These are phyloP conservation scores for Anthrax anthrax DNA, from an alignment of 2,888 invertebrate species.

Conservation along the genomic window DNA sequence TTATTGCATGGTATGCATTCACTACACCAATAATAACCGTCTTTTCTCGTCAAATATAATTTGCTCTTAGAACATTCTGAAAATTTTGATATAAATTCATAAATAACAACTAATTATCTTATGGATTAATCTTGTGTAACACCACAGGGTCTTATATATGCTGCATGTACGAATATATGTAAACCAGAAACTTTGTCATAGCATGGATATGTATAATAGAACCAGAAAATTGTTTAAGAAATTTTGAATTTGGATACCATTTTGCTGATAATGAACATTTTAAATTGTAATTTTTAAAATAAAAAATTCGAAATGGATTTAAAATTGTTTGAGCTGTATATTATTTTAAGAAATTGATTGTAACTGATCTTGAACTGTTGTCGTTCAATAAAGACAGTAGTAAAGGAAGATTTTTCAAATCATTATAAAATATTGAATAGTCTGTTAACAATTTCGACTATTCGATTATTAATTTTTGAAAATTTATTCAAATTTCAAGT, in stretches of 20 bases:
- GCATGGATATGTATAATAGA: slow-evolving; percentile 44
- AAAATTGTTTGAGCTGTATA: too few species aligned
- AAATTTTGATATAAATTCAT: slow-evolving; percentile 51
- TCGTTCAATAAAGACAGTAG: too few species aligned
- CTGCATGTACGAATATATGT: slow-evolving; percentile 63
- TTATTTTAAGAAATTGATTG: too few species aligned
- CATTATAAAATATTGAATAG: too few species aligned
- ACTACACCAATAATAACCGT: slow-evolving; percentile 60
- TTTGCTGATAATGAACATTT: too few species aligned
- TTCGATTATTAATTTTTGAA: too few species aligned
- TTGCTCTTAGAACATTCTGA: slow-evolving; percentile 52
- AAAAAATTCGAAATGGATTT: too few species aligned
- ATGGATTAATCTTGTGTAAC: slow-evolving; percentile 58
- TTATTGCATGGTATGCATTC: slow-evolving; percentile 60
- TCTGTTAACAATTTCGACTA: too few species aligned
- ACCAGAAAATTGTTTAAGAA: slow-evolving; percentile 38
- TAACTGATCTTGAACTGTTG: too few species aligned
- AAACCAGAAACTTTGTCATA: slow-evolving; percentile 73
- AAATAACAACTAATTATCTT: slow-evolving; percentile 66
- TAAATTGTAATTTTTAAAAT: too few species aligned
- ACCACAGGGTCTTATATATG: slow-evolving; percentile 71
- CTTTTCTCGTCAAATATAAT: slow-evolving; percentile 57
- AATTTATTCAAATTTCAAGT: too few species aligned
- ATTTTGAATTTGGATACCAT: slow-evolving; percentile 56
- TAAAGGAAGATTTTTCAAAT: too few species aligned